These are phyloP conservation scores for Chironomus riparius DNA, from an alignment of 2,888 invertebrate species.

Conservation along the genomic window DNA sequence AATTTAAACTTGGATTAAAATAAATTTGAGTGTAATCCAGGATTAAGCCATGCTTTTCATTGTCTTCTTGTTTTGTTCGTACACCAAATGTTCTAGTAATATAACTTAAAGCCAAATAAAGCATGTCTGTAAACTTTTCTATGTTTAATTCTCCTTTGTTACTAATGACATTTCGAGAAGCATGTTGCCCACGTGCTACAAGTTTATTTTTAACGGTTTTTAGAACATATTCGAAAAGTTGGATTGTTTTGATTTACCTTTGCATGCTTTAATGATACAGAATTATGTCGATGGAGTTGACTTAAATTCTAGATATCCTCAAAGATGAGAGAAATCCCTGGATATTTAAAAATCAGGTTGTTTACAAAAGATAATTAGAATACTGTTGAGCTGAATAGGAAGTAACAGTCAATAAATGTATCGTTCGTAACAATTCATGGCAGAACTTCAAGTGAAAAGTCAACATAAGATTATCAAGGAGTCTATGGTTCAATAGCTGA, in stretches of 20 bases:
- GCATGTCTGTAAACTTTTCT: no score
- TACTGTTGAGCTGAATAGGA: slow-evolving; percentile 71
- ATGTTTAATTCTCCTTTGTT: no score
- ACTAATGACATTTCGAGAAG: no score
- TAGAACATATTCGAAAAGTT: no score
- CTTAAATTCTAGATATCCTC: slow-evolving; percentile 96
- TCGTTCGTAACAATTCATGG: slow-evolving; percentile 88
- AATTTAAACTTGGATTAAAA: no score
- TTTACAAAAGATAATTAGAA: slow-evolving; percentile 51
- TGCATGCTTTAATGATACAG: slow-evolving; percentile 30
- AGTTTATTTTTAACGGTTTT: no score
- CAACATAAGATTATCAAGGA: slow-evolving; percentile 53
- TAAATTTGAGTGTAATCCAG: no score
- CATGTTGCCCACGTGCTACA: no score
- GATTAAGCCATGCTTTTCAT: no score
- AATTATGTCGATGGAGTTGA: slow-evolving; percentile 86
- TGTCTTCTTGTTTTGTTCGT: no score
- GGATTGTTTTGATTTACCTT: not conserved
- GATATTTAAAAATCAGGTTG: slow-evolving; percentile 88
- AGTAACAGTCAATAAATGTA: slow-evolving; percentile 75
- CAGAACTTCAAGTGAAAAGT: slow-evolving; percentile 73
- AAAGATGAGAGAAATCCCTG: slow-evolving; percentile 80
- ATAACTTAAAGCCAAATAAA: no score
- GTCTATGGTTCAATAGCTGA: slow-evolving; percentile 61
- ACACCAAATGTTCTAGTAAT: no score